phyloP scores from a whole-genome alignment of 2,888 invertebrate genomes.

The Lasioglossum zephyrum region DNA sequence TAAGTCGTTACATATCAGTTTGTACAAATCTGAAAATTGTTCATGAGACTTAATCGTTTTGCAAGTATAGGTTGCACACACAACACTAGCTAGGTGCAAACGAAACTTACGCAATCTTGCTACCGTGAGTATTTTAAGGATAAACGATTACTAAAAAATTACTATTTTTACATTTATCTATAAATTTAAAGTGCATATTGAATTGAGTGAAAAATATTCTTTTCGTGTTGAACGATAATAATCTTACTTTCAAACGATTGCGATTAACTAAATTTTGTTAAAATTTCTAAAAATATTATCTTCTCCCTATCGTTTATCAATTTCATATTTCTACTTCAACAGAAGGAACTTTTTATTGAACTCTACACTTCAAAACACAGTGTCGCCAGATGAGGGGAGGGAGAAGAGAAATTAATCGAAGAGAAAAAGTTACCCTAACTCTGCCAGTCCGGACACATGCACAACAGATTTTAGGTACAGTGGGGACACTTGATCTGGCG shows the following conservation, averaged over 20 bases:
- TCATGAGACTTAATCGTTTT: background rate
- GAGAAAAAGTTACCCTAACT: too few species aligned
- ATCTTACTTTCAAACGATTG: background rate
- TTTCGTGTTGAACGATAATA: background rate
- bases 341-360: background rate
- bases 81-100: background rate
- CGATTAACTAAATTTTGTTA: background rate
- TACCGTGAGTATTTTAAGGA: background rate
- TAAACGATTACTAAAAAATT: background rate
- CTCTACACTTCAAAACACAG: slow-evolving; percentile 1
- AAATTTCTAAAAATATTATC: background rate
- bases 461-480: too few species aligned
- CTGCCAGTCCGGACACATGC: too few species aligned
- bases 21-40: slow-evolving; percentile 7
- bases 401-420: too few species aligned
- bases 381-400: too few species aligned
- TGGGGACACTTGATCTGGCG: too few species aligned
- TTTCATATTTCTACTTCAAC: background rate
- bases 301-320: background rate
- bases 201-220: background rate
- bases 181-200: background rate
- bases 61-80: background rate
- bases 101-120: background rate
- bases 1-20: slow-evolving; percentile 30
- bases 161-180: background rate